Percentiles rank a stretch among this genome's conserved stretches.
Conservation (phyloP, 2,888 invertebrate species). For the Rugalucina vietnamica region DNA sequence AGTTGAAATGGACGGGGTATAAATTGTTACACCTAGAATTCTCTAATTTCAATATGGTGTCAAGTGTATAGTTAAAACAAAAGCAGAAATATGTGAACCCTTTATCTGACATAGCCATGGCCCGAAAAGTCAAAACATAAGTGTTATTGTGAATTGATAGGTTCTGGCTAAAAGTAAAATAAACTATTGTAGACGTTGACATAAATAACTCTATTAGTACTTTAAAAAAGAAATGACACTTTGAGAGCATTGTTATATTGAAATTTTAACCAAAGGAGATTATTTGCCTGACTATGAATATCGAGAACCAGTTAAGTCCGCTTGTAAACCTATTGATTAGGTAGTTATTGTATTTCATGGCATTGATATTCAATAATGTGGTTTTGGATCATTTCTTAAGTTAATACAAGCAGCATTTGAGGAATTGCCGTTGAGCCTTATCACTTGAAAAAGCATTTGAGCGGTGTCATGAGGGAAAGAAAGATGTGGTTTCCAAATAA, state of each 20-base stretch:
- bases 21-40: too few species aligned
- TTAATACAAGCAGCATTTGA: not conserved
- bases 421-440: not conserved
- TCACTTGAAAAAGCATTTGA: too few species aligned
- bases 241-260: not conserved
- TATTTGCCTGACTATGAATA: slow-evolving; percentile 2
- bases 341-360: not conserved
- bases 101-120: too few species aligned
- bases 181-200: not conserved
- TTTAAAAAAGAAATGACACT: not conserved
- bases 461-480: too few species aligned
- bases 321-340: not conserved
- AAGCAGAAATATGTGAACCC: too few species aligned
- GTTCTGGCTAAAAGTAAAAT: not conserved
- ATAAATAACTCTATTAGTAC: not conserved
- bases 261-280: not conserved
- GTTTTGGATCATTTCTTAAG: slow-evolving; percentile 8
- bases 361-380: slow-evolving; percentile 11
- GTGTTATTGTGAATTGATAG: too few species aligned
- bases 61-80: too few species aligned
- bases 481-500: too few species aligned
- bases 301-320: not conserved
- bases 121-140: too few species aligned
- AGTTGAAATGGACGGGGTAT: too few species aligned
- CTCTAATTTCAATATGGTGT: too few species aligned